These are phyloP conservation scores for Drosophila longiperda DNA, from an alignment of 2,888 invertebrate species.

Conservation along the genomic window DNA sequence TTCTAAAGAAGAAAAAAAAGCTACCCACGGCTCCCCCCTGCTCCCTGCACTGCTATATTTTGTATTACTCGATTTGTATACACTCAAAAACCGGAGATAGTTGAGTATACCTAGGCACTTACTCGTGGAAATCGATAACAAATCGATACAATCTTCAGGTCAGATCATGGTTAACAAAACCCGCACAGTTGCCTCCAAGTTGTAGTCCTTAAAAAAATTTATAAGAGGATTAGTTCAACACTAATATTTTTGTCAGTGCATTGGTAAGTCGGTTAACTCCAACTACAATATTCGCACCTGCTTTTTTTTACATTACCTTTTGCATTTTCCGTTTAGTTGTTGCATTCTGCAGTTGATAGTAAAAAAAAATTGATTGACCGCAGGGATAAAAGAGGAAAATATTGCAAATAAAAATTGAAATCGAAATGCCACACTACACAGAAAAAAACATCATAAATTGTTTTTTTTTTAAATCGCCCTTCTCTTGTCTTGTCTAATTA, in stretches of 20 bases:
- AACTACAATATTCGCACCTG: neutral
- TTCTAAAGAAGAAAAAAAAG: neutral
- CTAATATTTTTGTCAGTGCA: neutral
- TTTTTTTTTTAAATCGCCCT: neutral
- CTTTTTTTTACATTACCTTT: conserved; percentile 16
- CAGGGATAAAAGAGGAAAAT: conserved; percentile 63
- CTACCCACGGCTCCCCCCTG: neutral
- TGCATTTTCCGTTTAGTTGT: conserved; percentile 25
- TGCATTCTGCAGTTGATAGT: conserved; percentile 54
- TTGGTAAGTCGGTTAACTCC: neutral
- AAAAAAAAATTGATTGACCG: conserved; percentile 75
- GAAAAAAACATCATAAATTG: fast-evolving
- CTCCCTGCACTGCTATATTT: conserved; percentile 14
- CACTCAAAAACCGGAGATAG: neutral
- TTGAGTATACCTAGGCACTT: neutral
- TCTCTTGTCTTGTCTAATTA: too few relatives aligned
- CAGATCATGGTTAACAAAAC: neutral
- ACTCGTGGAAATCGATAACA: neutral
- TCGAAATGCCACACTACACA: neutral
- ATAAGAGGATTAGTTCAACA: fast-evolving
- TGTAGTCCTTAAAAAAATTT: neutral
- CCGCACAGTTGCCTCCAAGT: neutral
- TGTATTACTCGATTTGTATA: conserved; percentile 2
- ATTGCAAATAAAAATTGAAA: conserved; percentile 22
- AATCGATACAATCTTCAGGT: neutral